These are phyloP conservation scores for Nasonia giraulti DNA, from an alignment of 1,140 invertebrate species.

Conservation along the genomic window DNA sequence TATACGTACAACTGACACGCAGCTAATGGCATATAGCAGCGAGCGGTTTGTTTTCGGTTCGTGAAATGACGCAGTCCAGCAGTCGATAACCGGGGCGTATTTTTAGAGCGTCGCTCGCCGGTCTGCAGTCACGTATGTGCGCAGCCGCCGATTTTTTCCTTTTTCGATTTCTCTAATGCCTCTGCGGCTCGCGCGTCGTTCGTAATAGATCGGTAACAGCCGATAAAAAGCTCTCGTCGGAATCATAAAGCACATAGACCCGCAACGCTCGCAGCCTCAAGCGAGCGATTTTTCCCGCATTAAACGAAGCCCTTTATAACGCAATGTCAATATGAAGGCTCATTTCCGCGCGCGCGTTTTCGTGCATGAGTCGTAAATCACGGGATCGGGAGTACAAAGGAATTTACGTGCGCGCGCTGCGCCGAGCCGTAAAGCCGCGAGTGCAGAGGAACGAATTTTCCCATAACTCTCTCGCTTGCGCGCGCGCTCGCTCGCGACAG, in stretches of 20 bases:
- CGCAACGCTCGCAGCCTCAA: too few species aligned
- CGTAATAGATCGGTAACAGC: not conserved
- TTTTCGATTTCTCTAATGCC: not conserved
- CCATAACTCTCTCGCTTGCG: conserved; percentile 17
- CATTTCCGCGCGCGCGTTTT: conserved; percentile 29
- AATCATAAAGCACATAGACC: too few species aligned
- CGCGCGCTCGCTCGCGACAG: conserved; percentile 8
- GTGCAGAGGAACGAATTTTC: conserved; percentile 52
- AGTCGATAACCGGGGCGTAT: not conserved
- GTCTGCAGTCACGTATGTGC: too few species aligned
- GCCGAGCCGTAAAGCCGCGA: conserved; percentile 25
- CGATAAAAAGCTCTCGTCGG: too few species aligned
- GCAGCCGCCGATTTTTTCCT: not conserved
- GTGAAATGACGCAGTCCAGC: not conserved
- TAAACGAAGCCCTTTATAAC: conserved; percentile 21
- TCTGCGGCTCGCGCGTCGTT: not conserved
- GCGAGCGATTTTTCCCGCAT: not conserved
- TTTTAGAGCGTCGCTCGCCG: not conserved
- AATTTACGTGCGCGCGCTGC: conserved; percentile 27
- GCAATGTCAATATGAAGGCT: conserved; percentile 26
- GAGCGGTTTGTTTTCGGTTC: not conserved
- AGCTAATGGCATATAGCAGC: not conserved
- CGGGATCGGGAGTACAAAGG: conserved; percentile 43
- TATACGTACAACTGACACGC: too few species aligned
- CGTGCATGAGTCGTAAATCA: conserved; percentile 39